phyloP scores from a whole-genome alignment of 2,797 vertebrate genomes.

The Chaetophractus vellerosus region DNA sequence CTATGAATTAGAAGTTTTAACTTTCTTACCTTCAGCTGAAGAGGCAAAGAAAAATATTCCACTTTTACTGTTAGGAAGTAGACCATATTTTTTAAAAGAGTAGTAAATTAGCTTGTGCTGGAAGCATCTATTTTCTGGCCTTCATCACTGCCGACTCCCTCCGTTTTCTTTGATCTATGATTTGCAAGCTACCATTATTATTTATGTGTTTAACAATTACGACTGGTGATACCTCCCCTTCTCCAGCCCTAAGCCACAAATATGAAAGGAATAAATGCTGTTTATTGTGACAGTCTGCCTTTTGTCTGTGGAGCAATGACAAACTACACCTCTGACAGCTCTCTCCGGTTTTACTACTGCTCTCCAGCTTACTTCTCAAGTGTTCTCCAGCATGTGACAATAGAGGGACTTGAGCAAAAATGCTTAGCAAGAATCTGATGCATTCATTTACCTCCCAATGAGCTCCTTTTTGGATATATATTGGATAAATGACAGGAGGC shows the following conservation, averaged over 20 bases:
- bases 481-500: constrained; percentile 63
- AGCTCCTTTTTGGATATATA: constrained; percentile 63
- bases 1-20: constrained; percentile 78
- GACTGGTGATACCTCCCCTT: constrained; percentile 89
- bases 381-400: constrained; percentile 86
- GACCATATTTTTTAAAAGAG: constrained; percentile 81
- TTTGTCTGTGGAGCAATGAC: constrained; percentile 90
- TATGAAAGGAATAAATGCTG: constrained; percentile 90
- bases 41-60: constrained; percentile 82
- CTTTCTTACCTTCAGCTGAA: constrained; percentile 80
- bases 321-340: constrained; percentile 88
- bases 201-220: constrained; percentile 91
- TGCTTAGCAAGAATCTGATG: constrained; percentile 73
- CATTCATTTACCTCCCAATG: constrained; percentile 80
- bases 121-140: constrained; percentile 88
- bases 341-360: constrained; percentile 82
- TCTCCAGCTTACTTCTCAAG: constrained; percentile 80
- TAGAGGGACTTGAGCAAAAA: constrained; percentile 84
- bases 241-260: constrained; percentile 88
- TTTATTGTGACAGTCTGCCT: constrained; percentile 91
- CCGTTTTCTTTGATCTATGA: constrained; percentile 90
- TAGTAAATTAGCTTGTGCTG: constrained; percentile 88
- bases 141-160: constrained; percentile 88
- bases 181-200: constrained; percentile 91
- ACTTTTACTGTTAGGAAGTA: constrained; percentile 82